Evolutionary conservation across 2,888 invertebrate species (phyloP).

Genomic region (Quadroppia sp.): DNA sequence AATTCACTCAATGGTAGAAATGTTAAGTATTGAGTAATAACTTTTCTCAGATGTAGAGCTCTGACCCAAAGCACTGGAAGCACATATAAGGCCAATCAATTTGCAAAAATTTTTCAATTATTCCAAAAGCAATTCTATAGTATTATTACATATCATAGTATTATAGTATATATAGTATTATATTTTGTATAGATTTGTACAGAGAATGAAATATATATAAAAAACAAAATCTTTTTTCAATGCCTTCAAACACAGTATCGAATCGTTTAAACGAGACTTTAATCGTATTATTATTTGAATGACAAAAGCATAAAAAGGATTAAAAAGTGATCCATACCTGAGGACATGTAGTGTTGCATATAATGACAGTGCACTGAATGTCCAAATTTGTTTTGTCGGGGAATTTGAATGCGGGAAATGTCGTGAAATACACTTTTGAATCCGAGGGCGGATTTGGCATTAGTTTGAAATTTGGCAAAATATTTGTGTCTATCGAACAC

Average conservation of each 20-base stretch:
- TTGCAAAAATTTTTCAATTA: no score
- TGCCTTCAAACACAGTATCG: background rate
- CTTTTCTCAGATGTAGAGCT: constrained; percentile 26
- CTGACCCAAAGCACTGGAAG: constrained; percentile 34
- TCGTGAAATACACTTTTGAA: constrained; percentile 55
- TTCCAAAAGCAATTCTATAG: no score
- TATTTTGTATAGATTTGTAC: no score
- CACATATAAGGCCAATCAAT: background rate
- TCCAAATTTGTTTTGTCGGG: constrained; percentile 73
- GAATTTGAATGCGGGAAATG: constrained; percentile 76
- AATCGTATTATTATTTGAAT: constrained; percentile 12
- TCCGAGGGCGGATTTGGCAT: constrained; percentile 42
- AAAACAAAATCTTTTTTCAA: background rate
- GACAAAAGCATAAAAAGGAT: background rate
- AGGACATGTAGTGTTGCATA: constrained; percentile 69
- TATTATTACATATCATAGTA: no score
- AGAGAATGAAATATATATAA: no score
- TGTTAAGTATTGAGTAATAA: constrained; percentile 12
- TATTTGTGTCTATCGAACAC: constrained; percentile 45
- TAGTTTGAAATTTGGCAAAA: constrained; percentile 47
- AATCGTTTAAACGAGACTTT: background rate
- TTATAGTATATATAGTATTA: no score
- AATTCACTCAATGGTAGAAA: background rate
- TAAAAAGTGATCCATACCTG: constrained; percentile 54
- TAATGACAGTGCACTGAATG: constrained; percentile 68